Base-by-base conservation (phyloP, 2,888 invertebrate genomes). In the Epirrita christyi region DNA sequence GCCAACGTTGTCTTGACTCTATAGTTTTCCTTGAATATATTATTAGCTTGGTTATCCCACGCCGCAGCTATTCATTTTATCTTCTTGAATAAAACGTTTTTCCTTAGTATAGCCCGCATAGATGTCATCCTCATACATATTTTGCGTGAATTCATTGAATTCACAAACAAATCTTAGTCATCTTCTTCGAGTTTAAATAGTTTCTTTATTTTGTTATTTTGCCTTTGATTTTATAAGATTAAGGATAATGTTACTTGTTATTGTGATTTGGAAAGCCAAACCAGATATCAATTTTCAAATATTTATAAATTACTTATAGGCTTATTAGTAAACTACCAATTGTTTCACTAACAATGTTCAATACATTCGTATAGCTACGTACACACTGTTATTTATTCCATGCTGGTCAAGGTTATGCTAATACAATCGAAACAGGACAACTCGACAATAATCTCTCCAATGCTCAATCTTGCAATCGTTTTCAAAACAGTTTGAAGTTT, bases 391-490 rank as follows among this genome's bases (percentile, higher is more conserved):
- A 44, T 28, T 44, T 14, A 9, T 42, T 50, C 34, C 34, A 15
- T 29, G 14, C 32, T 3, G 42, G 34, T 42, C 34, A 50, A 34
- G 50, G 34, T 34, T 10, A 50, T 34, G 42, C 34, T 21, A 13
- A 42, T 11, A 41, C 13, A 13, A 42, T 50, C 34, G 7, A 40
- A 11, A 6, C 21, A 32, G 15, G 52, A 21, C 44, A 32, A 29
- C 14, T 52, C 36, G 0, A 36, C 36, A 11, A 5, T 11, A 34
- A 10, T 2, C 5, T 0, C 13, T 46, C 41, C 27, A 15, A 29
- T 40, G 28, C 29, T 49, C n/a, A n/a, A n/a, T n/a, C 15, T 42
- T 28, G 41, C 36, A 53, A 53, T 46, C 21, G 21, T 46, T 41
- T 40, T 40, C 14, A 40, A 46, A 42, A 42, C 53, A 9, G 38